phyloP scores from a whole-genome alignment of 2,888 invertebrate species.

The Nephrotoma appendiculata region DNA sequence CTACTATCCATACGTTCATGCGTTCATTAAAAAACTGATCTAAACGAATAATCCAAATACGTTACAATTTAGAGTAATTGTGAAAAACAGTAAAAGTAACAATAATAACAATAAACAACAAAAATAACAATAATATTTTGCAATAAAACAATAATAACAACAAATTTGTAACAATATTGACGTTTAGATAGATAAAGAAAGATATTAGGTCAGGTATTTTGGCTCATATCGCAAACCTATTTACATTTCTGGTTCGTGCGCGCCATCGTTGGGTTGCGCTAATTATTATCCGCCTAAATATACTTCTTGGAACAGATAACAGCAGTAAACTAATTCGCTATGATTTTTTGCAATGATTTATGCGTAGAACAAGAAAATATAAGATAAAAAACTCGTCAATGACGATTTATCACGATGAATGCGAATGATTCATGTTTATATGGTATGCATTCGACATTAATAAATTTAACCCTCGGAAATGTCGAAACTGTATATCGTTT shows the following conservation, averaged over 20 bases:
- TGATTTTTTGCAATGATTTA: neutral
- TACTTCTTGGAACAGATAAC: neutral
- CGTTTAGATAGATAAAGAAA: neutral
- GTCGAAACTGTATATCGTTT: too few species aligned
- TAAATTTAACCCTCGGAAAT: neutral
- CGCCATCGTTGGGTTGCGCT: neutral
- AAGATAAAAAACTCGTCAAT: neutral
- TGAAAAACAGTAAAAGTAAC: neutral
- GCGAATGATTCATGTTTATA: neutral
- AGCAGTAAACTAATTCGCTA: neutral
- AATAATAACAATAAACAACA: neutral
- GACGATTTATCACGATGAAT: neutral
- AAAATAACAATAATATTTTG: neutral
- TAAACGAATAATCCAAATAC: neutral
- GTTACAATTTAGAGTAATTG: neutral
- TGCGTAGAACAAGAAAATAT: neutral
- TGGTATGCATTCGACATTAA: neutral
- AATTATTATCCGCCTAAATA: neutral
- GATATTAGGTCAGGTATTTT: neutral
- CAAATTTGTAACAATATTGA: neutral
- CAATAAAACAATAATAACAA: neutral
- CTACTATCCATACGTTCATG: neutral
- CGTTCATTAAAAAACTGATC: neutral
- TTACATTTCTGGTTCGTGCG: neutral
- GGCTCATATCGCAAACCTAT: neutral